Conservation (phyloP, 2,888 invertebrate species). For the Plagiodera versicolora region DNA sequence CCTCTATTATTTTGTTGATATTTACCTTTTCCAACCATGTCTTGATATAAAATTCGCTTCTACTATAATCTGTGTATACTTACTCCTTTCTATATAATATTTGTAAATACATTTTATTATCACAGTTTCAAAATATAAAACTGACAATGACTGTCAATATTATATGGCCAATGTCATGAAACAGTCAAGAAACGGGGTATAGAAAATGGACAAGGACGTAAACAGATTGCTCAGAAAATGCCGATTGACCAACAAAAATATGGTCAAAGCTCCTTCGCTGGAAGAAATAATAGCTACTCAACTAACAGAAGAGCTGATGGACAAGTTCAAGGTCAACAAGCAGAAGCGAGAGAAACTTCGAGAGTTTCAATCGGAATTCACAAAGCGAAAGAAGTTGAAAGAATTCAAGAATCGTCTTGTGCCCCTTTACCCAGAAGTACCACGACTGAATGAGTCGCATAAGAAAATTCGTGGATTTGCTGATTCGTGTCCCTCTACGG, state of each 20-base stretch:
- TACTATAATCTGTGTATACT: not conserved
- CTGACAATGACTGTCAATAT: not conserved
- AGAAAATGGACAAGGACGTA: conserved; percentile 26
- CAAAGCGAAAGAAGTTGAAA: conserved; percentile 43
- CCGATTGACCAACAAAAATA: conserved; percentile 22
- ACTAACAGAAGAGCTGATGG: conserved; percentile 44
- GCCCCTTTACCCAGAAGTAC: conserved; percentile 46
- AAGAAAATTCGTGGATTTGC: conserved; percentile 62
- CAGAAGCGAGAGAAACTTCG: conserved; percentile 41
- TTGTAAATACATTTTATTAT: not conserved
- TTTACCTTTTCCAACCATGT: not conserved
- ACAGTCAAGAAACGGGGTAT: not conserved
- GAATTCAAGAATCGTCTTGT: conserved; percentile 42
- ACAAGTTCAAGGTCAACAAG: conserved; percentile 43
- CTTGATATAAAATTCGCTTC: not conserved
- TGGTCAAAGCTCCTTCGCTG: conserved; percentile 28
- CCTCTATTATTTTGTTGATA: not conserved
- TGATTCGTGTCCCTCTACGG: conserved; percentile 61
- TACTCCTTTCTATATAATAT: not conserved
- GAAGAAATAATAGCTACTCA: conserved; percentile 42
- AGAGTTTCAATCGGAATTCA: conserved; percentile 43
- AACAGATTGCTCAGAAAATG: conserved; percentile 29
- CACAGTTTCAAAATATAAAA: not conserved
- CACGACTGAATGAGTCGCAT: conserved; percentile 42
- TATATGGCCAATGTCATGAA: not conserved